Conservation (phyloP, 2,797 vertebrate species). For the Leuciscus waleckii region DNA sequence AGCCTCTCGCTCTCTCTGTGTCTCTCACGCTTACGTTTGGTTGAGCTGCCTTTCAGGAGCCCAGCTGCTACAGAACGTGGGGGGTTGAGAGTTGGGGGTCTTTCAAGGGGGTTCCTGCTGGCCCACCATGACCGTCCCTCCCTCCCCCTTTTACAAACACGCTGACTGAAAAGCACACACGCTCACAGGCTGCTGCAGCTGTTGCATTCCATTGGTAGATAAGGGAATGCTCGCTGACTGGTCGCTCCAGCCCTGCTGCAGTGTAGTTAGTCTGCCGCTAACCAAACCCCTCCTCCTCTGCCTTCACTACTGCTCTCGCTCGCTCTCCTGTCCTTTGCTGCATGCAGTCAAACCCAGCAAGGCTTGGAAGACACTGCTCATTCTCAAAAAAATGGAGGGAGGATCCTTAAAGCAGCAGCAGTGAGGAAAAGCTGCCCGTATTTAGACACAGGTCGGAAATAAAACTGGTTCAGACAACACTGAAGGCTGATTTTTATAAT, state of each 20-base stretch:
- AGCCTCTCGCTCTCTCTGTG: constrained; percentile 79
- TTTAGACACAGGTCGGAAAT: neutral
- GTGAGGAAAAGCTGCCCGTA: neutral
- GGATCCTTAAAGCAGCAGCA: constrained; percentile 37
- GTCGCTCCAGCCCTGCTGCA: constrained; percentile 59
- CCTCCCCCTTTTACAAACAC: constrained; percentile 61
- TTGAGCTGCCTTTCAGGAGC: constrained; percentile 82
- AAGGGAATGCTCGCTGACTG: constrained; percentile 71
- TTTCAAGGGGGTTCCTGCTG: constrained; percentile 88
- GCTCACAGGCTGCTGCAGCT: constrained; percentile 85
- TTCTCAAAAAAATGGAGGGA: constrained; percentile 50
- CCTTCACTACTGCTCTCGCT: constrained; percentile 31
- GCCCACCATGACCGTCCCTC: constrained; percentile 84
- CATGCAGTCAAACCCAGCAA: constrained; percentile 51
- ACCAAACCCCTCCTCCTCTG: constrained; percentile 36
- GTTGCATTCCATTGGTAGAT: constrained; percentile 86
- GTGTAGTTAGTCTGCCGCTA: constrained; percentile 61
- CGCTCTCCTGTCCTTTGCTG: constrained; percentile 56
- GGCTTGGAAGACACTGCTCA: constrained; percentile 44
- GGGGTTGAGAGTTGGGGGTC: constrained; percentile 72
- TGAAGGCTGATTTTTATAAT: neutral
- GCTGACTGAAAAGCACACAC: constrained; percentile 55
- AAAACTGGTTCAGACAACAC: neutral
- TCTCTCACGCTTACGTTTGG: constrained; percentile 79
- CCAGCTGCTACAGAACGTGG: constrained; percentile 62